Conservation (phyloP, 2,797 vertebrate genomes). For the Apogon talboti region DNA sequence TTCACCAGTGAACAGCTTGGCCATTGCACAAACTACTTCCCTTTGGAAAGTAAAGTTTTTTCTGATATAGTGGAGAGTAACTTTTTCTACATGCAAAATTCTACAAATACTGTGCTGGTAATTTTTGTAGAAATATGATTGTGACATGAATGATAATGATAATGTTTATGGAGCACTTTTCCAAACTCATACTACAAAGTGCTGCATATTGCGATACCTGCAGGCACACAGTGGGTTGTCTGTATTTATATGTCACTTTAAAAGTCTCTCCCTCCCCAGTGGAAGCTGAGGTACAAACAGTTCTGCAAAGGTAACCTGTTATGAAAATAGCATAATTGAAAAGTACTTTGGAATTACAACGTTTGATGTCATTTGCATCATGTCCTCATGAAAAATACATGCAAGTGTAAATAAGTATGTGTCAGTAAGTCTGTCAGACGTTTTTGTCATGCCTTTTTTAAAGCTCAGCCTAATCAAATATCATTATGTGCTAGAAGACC, state of each 20-base stretch:
- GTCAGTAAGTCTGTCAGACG: neutral
- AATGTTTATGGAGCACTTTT: too few relatives aligned
- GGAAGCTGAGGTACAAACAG: neutral
- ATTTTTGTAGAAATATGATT: neutral
- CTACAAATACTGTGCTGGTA: conserved; percentile 7
- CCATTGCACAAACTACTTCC: neutral
- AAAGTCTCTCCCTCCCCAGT: neutral
- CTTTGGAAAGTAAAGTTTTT: neutral
- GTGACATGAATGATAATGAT: neutral
- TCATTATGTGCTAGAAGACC: neutral
- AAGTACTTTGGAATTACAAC: too few relatives aligned
- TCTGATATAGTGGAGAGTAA: neutral
- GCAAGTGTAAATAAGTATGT: neutral
- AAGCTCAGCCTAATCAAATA: neutral
- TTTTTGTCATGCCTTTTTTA: neutral
- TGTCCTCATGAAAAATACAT: neutral
- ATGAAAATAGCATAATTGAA: neutral
- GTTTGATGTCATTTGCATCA: neutral
- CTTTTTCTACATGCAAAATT: conserved; percentile 2
- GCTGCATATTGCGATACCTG: conserved; percentile 5
- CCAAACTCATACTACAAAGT: too few relatives aligned
- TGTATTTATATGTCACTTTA: conserved; percentile 11
- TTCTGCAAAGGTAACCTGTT: neutral
- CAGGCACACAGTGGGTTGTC: neutral
- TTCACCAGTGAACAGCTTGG: conserved; percentile 10